phyloP scores from a whole-genome alignment of 37 sponge, comb jelly and placozoan genomes.

The Crambe crambe region DNA sequence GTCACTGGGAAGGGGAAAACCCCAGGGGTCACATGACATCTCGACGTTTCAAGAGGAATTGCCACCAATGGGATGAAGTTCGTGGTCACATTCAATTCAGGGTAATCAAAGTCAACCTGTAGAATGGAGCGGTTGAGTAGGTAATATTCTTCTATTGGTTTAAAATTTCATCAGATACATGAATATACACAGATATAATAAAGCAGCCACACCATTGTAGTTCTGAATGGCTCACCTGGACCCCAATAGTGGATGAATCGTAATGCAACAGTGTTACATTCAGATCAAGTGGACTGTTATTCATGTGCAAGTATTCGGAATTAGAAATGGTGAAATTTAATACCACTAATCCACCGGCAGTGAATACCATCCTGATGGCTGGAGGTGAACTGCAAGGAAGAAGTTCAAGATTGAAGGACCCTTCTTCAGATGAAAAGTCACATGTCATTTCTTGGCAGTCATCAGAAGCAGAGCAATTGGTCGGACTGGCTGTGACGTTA shows the following conservation, averaged over 20 bases:
- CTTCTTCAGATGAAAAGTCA: background rate
- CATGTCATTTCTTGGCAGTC: background rate
- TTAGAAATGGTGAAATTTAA: too few species aligned
- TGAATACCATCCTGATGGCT: too few species aligned
- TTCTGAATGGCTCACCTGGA: background rate
- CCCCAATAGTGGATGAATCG: background rate
- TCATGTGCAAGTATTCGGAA: too few species aligned
- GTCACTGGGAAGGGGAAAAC: background rate
- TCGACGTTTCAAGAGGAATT: background rate
- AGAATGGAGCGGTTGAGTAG: too few species aligned
- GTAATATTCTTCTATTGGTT: too few species aligned
- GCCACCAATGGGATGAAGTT: background rate
- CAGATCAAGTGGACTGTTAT: background rate
- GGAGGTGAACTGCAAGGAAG: background rate
- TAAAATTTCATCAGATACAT: too few species aligned
- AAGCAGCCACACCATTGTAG: too few species aligned
- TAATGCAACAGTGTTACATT: background rate
- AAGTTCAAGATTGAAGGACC: background rate
- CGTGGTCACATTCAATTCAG: background rate
- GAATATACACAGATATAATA: too few species aligned
- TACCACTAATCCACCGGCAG: too few species aligned
- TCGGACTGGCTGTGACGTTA: background rate
- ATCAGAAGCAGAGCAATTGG: background rate
- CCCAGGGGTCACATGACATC: background rate
- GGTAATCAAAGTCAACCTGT: background rate